Base-by-base conservation (phyloP, 2,797 vertebrate genomes). In the Centroberyx gerrardi region DNA sequence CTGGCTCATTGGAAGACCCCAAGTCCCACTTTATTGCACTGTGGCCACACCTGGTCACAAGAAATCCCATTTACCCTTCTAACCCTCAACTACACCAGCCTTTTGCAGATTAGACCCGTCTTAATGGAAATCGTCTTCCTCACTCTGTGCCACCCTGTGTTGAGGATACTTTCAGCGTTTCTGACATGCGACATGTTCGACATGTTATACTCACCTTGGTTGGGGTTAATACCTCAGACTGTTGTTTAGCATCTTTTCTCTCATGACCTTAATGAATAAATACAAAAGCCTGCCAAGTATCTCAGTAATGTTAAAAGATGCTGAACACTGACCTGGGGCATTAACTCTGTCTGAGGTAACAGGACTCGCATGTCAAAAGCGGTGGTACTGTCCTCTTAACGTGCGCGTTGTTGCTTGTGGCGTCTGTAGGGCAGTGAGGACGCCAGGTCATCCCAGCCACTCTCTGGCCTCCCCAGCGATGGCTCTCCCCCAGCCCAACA, bases 371-470 rank as follows among this genome's bases (percentile, higher is more conserved):
- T 60, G 68, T 84, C 62, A 3, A 29, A 70, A 49, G 48, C 60
- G 33, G 38, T 60, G 48, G 15, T 68, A 2, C 62, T 80, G 54
- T 81, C 80, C 61, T 83, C 66, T 68, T 71, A 92, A 88, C 55
- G 65, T 93, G 78, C 84, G 73, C 84, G 52, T 87, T 93, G 87
- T 94, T 76, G 86, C 87, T 91, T 93, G 85, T 80, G 90, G 77
- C 88, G 28, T 89, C 88, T 82, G 78, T 92, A 95, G 94, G 94
- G 93, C 90, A 93, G 88, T 73, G 93, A 94, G 81, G 93, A 93
- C 81, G 88, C 87, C 90, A 61, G 80, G 63, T 87, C 89, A 85
- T 88, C 92, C 83, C 90, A 92, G 88, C 88, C 90, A 78, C 90
- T 90, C 83, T 91, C 93, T 90, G 84, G 81, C 80, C 84, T 93